phyloP scores from a whole-genome alignment of 2,888 invertebrate genomes.

The Cataglyphis altisquamis region DNA sequence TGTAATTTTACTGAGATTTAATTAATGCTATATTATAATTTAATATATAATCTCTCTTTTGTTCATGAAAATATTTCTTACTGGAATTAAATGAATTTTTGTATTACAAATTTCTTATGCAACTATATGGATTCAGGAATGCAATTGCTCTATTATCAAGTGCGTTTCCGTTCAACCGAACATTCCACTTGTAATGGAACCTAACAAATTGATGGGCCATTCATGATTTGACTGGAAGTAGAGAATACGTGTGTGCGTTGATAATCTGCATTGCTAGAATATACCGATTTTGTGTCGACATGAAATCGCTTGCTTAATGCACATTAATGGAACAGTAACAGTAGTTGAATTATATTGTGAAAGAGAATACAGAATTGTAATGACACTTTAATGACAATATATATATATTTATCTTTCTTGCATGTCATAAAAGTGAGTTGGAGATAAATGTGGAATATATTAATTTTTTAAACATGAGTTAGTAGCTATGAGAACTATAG shows the following conservation, averaged over 20 bases:
- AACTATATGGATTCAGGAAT: constrained; percentile 4
- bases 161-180: not conserved
- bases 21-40: not conserved
- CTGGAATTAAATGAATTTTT: not conserved
- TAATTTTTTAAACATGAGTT: constrained; percentile 11
- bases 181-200: constrained; percentile 4
- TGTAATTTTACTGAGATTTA: not conserved
- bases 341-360: not conserved
- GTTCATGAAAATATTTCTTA: not conserved
- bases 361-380: constrained; percentile 4
- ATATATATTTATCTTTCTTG: constrained; percentile 16
- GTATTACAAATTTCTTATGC: constrained; percentile 1
- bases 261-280: constrained; percentile 66
- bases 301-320: constrained; percentile 16
- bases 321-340: not conserved
- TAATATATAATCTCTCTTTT: not conserved
- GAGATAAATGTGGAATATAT: not conserved
- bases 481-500: not conserved
- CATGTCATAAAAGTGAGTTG: constrained; percentile 3
- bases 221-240: constrained; percentile 39
- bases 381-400: constrained; percentile 2
- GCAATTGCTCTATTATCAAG: constrained; percentile 7
- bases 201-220: constrained; percentile 30
- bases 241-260: constrained; percentile 7
- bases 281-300: constrained; percentile 32